Evolutionary conservation across 2,113 vertebrate genomes (phyloP), one percentile per base, ranked within the genome.

Genomic region (Hippocampus guttulatus): DNA sequence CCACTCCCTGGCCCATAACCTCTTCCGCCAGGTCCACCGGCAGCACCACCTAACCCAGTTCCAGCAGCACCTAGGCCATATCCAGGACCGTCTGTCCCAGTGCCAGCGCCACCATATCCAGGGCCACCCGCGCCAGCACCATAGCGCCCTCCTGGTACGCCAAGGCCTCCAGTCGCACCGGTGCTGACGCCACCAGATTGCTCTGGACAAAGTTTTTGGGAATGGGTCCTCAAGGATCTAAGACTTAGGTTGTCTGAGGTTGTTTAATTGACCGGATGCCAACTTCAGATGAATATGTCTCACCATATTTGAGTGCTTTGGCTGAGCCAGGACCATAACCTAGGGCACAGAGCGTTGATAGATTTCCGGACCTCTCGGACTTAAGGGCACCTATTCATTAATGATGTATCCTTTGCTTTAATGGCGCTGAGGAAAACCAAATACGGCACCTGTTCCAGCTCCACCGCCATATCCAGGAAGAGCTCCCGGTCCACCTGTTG

Each of bases 301-400:
- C 63, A 86, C 81, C 84, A 77, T 89, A 87, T 87, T 87, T 87
- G 25, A 70, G 79, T 70, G 84, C 80, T 81, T 85, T 85, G 51
- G 80, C 80, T 67, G 87, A 87, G 25, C 80, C 76, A 8, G 84
- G 67, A 33, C 77, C 85, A 60, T 81, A 83, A 70, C 84, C 85
- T 87, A 21, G 64, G 14, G 5, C 5, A 68, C 41, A 82, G 55
- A 74, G 60, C 58, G 64, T 43, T n/a, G 5, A 65, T 27, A 30
- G 33, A 41, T 51, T 68, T 40, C 60, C 40, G 41, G 11, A 64
- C 38, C 5, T 63, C 8, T 8, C 7, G 8, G 9, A 8, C 20
- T 23, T 23, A 23, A n/a, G 23, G 23, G 2, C 6, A 61, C 18
- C 18, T 60, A 33, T 61, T 61, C 15, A 33, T 61, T 20, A 16